Evolutionary conservation across 2,797 vertebrate genomes (phyloP), one percentile per base, ranked within the genome.

Genomic region (Amphiprion clarkii): DNA sequence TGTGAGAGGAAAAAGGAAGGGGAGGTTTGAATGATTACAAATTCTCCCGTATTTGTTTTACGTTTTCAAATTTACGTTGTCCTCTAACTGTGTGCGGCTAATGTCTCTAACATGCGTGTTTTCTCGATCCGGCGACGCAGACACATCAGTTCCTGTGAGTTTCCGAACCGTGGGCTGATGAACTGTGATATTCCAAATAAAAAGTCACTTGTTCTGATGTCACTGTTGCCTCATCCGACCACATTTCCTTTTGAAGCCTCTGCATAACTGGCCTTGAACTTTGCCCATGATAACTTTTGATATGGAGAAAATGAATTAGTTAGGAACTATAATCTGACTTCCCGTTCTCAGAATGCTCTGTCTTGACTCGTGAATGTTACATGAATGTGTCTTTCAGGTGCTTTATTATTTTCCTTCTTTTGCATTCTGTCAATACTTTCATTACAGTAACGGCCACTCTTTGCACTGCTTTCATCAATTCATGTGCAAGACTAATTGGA

Each of bases 131-230:
- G 0, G 27, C 4, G 31, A 31, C 31, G 39, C 58, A 61, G 67
- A 79, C 36, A 55, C 62, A 58, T 44, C 67, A 53, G 48, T 78
- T 76, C 68, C 71, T 73, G 67, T 19, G 52, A 61, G 36, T 72
- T 79, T 61, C 70, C 19, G 70, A 72, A 56, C 36, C 8, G 9
- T 19, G 44, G 40, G 39, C n/a, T 87, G 86, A 92, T 91, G 77
- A 92, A 69, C 87, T 93, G 88, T 71, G 82, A 93, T 86, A 65
- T 87, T 86, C 86, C 79, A 83, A 89, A 89, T 89, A 90, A 93
- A 92, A 93, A 87, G 90, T 84, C 61, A 2, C 78, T 72, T 75
- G 86, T 80, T 89, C 90, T 92, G 90, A 91, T 92, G 88, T 92
- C 89, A 92, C 69, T 39, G 65, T 90, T 92, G 88, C 91, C 88